A percentile compares a stretch with the other conserved stretches of the same genome.
These are phyloP conservation scores for Anthonomus grandis DNA, from an alignment of 1,140 invertebrate species.

Conservation along the genomic window DNA sequence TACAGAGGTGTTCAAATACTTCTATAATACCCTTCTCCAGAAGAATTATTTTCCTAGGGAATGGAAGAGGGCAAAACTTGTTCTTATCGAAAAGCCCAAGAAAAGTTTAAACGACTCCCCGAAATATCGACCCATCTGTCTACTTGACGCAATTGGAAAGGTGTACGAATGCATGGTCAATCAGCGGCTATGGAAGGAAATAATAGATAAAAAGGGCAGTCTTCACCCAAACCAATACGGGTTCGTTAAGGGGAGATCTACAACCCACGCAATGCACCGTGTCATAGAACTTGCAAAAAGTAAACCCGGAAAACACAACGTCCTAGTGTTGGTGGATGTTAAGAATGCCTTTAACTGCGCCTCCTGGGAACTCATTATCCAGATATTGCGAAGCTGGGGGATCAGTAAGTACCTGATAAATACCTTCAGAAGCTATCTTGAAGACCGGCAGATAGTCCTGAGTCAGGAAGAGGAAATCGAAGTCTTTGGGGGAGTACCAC, in stretches of 20 bases:
- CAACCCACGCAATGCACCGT: neutral
- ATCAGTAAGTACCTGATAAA: neutral
- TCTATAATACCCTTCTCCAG: conserved; percentile 2
- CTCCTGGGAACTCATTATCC: neutral
- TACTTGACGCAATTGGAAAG: neutral
- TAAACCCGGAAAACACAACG: neutral
- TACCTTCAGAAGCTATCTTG: neutral
- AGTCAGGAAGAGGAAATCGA: neutral
- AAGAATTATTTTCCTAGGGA: conserved; percentile 16
- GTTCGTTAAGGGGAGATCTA: neutral
- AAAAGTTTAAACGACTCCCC: conserved; percentile 1
- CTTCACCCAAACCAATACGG: conserved; percentile 19
- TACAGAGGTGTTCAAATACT: neutral
- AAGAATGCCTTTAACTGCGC: conserved; percentile 1
- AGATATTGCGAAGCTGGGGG: neutral
- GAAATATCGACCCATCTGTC: neutral
- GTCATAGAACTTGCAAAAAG: neutral
- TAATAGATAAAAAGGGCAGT: neutral
- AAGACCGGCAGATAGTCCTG: neutral
- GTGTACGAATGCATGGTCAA: neutral
- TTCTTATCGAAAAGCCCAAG: conserved; percentile 17
- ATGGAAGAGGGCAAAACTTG: conserved; percentile 28
- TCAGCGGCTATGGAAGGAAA: neutral
- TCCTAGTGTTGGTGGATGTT: neutral
- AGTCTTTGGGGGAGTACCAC: neutral